These are phyloP conservation scores for Petrocephalus microphthalmus DNA, from an alignment of 2,113 vertebrate genomes.

Conservation along the genomic window DNA sequence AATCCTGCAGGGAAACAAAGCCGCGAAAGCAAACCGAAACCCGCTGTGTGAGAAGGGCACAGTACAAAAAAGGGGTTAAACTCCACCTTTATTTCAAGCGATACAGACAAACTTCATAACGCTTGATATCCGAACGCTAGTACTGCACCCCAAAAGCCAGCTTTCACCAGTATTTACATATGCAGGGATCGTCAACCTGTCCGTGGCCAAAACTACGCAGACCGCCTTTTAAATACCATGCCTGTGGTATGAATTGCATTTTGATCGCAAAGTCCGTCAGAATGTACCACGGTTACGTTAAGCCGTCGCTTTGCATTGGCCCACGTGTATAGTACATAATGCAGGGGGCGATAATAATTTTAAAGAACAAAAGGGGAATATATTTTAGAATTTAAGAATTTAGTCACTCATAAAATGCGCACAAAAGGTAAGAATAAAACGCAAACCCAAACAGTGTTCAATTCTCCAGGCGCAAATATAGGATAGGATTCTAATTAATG, in stretches of 20 bases:
- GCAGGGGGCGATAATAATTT: neutral
- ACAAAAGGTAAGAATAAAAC: neutral
- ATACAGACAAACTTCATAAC: neutral
- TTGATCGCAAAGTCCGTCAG: neutral
- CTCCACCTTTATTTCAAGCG: neutral
- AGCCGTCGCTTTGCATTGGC: neutral
- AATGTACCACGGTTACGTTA: neutral
- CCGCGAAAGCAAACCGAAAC: neutral
- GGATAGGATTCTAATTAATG: neutral
- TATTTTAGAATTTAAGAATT: neutral
- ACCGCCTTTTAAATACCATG: neutral
- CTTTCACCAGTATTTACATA: neutral
- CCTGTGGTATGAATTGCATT: neutral
- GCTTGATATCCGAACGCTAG: too few relatives aligned
- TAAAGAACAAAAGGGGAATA: neutral
- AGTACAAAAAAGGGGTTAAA: neutral
- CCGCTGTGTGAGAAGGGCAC: neutral
- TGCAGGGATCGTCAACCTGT: neutral
- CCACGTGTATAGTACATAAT: neutral
- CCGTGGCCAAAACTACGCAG: neutral
- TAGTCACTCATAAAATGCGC: neutral
- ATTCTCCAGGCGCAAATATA: neutral
- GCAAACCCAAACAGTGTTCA: neutral
- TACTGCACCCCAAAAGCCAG: neutral
- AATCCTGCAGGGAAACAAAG: neutral